These are phyloP conservation scores for Conger conger DNA, from an alignment of 2,113 vertebrate species.

Conservation along the genomic window DNA sequence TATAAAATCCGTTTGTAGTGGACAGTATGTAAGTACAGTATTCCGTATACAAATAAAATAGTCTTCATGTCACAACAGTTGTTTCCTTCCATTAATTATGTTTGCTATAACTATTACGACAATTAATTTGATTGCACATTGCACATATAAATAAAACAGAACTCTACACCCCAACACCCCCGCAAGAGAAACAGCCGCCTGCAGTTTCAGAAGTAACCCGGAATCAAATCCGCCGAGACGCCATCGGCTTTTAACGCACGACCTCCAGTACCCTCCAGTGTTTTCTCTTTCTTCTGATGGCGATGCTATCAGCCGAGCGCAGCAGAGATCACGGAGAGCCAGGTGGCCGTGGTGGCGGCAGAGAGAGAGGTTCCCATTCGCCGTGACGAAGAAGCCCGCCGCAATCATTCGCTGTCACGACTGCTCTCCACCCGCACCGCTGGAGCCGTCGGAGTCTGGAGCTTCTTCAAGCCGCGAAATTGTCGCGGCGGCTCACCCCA, in stretches of 20 bases:
- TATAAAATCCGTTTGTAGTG: too few relatives aligned
- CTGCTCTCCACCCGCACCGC: slow-evolving; percentile 49
- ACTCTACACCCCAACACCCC: background rate
- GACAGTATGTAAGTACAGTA: too few relatives aligned
- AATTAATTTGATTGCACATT: background rate
- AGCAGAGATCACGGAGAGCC: background rate
- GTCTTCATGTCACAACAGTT: too few relatives aligned
- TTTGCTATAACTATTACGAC: background rate
- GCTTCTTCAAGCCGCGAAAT: background rate
- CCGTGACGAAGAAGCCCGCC: slow-evolving; percentile 57
- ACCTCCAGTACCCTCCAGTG: background rate
- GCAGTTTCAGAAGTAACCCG: background rate
- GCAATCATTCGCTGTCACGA: slow-evolving; percentile 65
- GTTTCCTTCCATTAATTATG: too few relatives aligned
- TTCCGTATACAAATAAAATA: too few relatives aligned
- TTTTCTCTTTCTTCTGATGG: background rate
- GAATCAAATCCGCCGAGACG: background rate
- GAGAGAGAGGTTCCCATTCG: slow-evolving; percentile 51
- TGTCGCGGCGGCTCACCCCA: background rate
- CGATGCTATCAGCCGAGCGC: background rate
- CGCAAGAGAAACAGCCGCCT: background rate
- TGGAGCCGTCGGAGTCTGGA: slow-evolving; percentile 51
- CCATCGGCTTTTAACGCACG: background rate
- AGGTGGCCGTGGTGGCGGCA: slow-evolving; percentile 17
- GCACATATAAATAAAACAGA: background rate